Evolutionary conservation across 1,140 invertebrate genomes (phyloP).

Genomic region (Stegodyphus dumicola): DNA sequence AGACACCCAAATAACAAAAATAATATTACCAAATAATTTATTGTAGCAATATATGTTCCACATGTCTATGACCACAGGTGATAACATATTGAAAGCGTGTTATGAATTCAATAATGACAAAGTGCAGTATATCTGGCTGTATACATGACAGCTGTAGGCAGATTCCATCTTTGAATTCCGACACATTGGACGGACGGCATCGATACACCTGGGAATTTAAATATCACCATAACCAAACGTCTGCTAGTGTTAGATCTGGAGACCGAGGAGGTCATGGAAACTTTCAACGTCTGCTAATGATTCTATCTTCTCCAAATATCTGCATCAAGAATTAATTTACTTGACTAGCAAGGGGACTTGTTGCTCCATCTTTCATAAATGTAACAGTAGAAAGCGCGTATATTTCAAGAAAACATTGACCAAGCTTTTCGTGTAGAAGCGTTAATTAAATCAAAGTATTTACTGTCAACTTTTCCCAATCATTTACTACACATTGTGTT

Average conservation of each 20-base stretch:
- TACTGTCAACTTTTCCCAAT: too few species aligned
- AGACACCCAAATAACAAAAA: neutral
- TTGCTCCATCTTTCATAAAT: neutral
- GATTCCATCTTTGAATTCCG: slow-evolving; percentile 4
- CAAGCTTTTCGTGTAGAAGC: neutral
- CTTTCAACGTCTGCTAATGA: neutral
- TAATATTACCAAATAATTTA: slow-evolving; percentile 8
- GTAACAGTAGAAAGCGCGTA: neutral
- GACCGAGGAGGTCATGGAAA: slow-evolving; percentile 7
- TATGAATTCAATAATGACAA: neutral
- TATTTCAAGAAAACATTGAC: neutral
- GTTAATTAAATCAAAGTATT: neutral
- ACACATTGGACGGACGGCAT: neutral
- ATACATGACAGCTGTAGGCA: neutral
- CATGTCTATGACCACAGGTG: neutral
- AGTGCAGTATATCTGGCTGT: neutral
- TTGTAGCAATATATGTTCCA: slow-evolving; percentile 3
- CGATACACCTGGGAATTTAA: neutral
- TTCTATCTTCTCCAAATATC: too few species aligned
- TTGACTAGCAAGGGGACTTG: neutral
- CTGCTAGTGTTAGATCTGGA: neutral
- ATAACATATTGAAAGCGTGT: neutral
- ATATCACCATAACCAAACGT: neutral
- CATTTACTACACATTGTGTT: too few species aligned
- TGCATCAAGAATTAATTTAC: neutral